Evolutionary conservation across 2,888 invertebrate genomes (phyloP).

Genomic region (Microctonus aethiopoides): DNA sequence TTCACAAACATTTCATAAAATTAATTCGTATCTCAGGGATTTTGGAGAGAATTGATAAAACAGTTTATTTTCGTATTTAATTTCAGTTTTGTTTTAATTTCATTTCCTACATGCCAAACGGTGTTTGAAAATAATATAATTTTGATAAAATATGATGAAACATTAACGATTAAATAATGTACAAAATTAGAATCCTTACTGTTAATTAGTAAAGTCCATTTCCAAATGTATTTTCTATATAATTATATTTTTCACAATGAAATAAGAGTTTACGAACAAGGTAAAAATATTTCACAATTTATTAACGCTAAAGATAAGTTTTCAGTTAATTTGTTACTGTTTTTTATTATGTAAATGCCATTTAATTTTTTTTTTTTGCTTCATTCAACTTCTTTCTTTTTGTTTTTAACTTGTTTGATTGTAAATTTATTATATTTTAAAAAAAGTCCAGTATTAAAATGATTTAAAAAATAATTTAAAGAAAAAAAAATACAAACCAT

Average conservation of each 20-base stretch:
- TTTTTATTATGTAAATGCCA: not conserved
- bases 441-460: not conserved
- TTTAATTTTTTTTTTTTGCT: not conserved
- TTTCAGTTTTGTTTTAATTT: not conserved
- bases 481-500: not conserved
- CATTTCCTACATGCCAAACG: not conserved
- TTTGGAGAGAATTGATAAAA: not conserved
- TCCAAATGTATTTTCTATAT: not conserved
- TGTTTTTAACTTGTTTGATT: not conserved
- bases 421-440: not conserved
- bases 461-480: not conserved
- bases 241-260: slow-evolving; percentile 22
- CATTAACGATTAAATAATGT: not conserved
- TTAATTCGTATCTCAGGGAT: slow-evolving; percentile 13
- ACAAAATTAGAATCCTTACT: not conserved
- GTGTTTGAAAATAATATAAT: not conserved
- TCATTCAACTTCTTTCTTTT: not conserved
- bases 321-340: not conserved
- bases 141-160: not conserved
- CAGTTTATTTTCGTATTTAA: not conserved
- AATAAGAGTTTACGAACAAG: not conserved
- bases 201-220: slow-evolving; percentile 1
- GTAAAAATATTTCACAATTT: not conserved
- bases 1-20: no score
- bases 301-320: not conserved